phyloP scores from a whole-genome alignment of 2,797 vertebrate genomes.

The Halcyon badia region DNA sequence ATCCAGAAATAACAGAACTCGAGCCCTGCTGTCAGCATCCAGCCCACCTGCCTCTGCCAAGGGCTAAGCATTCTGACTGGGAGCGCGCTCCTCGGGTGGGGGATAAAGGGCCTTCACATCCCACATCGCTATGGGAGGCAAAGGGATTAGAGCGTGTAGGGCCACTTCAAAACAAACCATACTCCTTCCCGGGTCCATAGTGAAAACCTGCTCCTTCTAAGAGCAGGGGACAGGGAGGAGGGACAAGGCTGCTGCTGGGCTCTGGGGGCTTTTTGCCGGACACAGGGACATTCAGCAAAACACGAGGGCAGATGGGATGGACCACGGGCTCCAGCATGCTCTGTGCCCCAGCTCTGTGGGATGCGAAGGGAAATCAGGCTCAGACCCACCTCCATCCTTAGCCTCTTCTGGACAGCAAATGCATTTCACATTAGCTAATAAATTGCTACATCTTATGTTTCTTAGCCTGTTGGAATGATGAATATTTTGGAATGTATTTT shows the following conservation, averaged over 20 bases:
- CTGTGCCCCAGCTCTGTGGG: background rate
- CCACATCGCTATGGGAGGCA: background rate
- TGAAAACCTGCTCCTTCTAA: background rate
- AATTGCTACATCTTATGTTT: constrained; percentile 64
- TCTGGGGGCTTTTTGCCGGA: background rate
- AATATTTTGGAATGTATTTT: constrained; percentile 77
- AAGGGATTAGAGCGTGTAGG: background rate
- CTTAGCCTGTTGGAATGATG: constrained; percentile 73
- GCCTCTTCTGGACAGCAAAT: background rate
- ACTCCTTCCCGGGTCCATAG: background rate
- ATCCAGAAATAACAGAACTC: constrained; percentile 75
- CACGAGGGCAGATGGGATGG: background rate
- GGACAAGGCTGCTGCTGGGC: background rate
- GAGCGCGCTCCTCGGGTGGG: background rate
- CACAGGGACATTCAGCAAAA: background rate
- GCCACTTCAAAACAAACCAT: background rate
- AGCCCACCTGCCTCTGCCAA: constrained; percentile 58
- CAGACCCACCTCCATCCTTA: constrained; percentile 24
- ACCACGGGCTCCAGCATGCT: background rate
- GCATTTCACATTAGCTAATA: constrained; percentile 69
- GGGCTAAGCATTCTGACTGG: constrained; percentile 5
- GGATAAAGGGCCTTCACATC: background rate
- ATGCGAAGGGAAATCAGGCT: background rate
- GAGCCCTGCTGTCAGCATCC: constrained; percentile 52
- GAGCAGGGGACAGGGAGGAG: background rate